A percentile compares a stretch with the other conserved stretches of the same genome.
phyloP scores from a whole-genome alignment of 2,797 vertebrate genomes.

The Jordanella pulchra region DNA sequence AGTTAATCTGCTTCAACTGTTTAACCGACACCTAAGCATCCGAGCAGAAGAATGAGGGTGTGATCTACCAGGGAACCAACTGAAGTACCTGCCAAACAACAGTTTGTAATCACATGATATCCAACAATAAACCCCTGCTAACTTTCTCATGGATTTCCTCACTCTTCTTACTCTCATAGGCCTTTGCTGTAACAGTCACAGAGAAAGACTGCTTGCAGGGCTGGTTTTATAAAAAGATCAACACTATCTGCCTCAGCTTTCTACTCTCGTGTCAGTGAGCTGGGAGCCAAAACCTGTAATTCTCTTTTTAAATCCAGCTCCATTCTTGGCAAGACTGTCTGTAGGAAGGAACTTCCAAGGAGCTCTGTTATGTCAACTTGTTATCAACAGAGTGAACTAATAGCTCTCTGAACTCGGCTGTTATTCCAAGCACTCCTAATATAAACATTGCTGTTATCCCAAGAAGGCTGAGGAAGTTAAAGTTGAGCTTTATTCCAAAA shows the following conservation, averaged over 20 bases:
- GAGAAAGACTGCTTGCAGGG: constrained; percentile 61
- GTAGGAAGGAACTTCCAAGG: constrained; percentile 25
- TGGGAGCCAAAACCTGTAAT: constrained; percentile 26
- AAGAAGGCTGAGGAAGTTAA: background rate
- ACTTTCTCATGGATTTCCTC: constrained; percentile 4
- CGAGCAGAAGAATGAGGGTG: background rate
- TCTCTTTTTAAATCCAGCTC: constrained; percentile 46
- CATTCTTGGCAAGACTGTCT: constrained; percentile 29
- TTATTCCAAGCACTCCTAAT: background rate
- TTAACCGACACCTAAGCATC: background rate
- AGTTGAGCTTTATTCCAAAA: background rate
- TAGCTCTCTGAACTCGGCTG: constrained; percentile 9
- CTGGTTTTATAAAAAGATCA: constrained; percentile 78
- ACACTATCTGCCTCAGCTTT: constrained; percentile 33
- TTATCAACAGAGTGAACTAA: constrained; percentile 44
- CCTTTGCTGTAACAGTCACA: constrained; percentile 58
- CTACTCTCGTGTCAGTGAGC: constrained; percentile 18
- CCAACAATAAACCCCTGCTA: background rate
- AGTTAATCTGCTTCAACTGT: background rate
- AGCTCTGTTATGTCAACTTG: constrained; percentile 55
- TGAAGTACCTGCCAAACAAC: background rate
- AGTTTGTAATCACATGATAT: constrained; percentile 13
- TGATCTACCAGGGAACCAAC: background rate
- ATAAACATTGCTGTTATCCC: background rate
- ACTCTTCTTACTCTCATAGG: constrained; percentile 4